Evolutionary conservation across 2,113 vertebrate species (phyloP).

Genomic region (Chrysochloris asiatica): DNA sequence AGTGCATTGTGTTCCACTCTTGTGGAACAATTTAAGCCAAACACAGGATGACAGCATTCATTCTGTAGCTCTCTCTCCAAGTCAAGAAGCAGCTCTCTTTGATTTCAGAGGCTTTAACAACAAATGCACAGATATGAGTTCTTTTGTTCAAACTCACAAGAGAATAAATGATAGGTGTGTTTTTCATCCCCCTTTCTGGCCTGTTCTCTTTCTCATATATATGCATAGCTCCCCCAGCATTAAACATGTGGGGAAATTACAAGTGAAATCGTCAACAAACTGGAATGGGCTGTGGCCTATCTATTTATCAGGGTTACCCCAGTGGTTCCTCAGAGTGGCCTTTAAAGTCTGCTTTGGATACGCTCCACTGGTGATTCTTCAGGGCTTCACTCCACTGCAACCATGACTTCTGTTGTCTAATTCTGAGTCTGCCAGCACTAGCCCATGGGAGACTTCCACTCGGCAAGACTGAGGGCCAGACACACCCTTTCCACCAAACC

Average conservation of each 20-base stretch:
- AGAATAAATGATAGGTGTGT: neutral
- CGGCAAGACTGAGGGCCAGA: accelerated
- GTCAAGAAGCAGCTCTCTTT: neutral
- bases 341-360: too few species aligned
- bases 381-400: too few species aligned
- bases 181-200: neutral
- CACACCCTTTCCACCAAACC: neutral
- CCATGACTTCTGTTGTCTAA: too few species aligned
- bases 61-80: neutral
- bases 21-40: slow-evolving; percentile 11
- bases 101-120: too few species aligned
- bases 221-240: neutral
- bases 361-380: too few species aligned
- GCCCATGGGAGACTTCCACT: neutral
- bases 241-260: neutral
- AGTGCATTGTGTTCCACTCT: neutral
- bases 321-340: too few species aligned
- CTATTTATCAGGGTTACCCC: too few species aligned
- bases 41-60: neutral
- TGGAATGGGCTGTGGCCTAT: neutral
- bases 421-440: too few species aligned
- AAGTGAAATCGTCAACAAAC: neutral
- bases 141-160: too few species aligned
- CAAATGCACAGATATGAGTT: too few species aligned
- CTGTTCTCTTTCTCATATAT: neutral